Percentiles rank a stretch among this genome's conserved stretches.
Conservation (phyloP, 2,113 vertebrate species). For the Nesogale talazaci region DNA sequence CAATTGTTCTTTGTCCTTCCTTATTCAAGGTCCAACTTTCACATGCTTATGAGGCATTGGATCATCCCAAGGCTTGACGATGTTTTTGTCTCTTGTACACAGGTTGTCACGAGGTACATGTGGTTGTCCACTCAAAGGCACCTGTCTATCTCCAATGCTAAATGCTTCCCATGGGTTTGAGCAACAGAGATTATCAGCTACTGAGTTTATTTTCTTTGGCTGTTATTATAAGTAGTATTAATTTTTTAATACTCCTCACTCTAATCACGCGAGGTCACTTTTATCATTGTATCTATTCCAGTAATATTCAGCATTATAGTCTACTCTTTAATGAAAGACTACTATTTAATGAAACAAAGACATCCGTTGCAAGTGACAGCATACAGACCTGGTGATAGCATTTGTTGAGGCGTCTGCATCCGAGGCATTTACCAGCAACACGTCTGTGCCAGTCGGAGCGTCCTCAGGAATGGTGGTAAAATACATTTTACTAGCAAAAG, state of each 20-base stretch:
- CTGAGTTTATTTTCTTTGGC: neutral
- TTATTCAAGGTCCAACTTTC: neutral
- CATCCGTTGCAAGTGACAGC: fast-evolving
- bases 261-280: constrained; percentile 69
- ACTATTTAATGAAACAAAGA: neutral
- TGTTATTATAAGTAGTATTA: neutral
- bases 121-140: neutral
- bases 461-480: constrained; percentile 93
- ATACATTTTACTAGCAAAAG: constrained; percentile 90
- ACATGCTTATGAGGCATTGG: neutral
- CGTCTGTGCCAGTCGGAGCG: constrained; percentile 94
- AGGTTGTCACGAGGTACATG: neutral
- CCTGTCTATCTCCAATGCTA: neutral
- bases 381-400: constrained; percentile 93
- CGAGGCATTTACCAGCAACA: constrained; percentile 94
- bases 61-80: neutral
- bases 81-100: neutral
- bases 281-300: neutral
- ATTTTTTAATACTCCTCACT: neutral
- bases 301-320: neutral
- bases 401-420: constrained; percentile 94
- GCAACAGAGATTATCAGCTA: too few species aligned
- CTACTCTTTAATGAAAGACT: neutral
- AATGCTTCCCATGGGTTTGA: neutral
- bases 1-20: too few species aligned